Conservation (phyloP, 2,113 vertebrate genomes). For the Etheostoma cragini region DNA sequence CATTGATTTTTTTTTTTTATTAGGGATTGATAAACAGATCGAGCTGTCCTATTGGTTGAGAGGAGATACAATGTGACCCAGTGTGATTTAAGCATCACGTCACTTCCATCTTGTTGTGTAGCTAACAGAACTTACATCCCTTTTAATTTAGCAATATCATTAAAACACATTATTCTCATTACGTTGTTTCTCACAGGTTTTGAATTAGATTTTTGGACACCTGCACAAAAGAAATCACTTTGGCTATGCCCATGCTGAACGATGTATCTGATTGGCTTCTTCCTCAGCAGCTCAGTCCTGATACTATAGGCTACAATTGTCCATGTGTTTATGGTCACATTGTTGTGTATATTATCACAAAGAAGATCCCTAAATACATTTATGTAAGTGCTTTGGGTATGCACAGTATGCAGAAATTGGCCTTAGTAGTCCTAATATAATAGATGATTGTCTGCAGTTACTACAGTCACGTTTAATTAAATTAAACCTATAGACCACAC, state of each 20-base stretch:
- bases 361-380: background rate
- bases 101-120: too few species aligned
- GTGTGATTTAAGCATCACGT: too few species aligned
- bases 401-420: too few species aligned
- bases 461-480: background rate
- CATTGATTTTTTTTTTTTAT: too few species aligned
- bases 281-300: background rate
- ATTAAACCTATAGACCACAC: too few species aligned
- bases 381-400: background rate
- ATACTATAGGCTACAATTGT: background rate
- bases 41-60: too few species aligned
- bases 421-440: background rate
- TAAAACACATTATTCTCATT: background rate
- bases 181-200: too few species aligned
- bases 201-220: background rate
- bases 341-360: background rate
- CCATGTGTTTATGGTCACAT: background rate
- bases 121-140: too few species aligned
- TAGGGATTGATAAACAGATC: too few species aligned
- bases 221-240: background rate
- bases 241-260: background rate
- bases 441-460: background rate
- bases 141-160: too few species aligned
- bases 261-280: background rate
- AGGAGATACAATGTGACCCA: too few species aligned